phyloP scores from a whole-genome alignment of 2,888 invertebrate genomes.

The Xylocampa areola region DNA sequence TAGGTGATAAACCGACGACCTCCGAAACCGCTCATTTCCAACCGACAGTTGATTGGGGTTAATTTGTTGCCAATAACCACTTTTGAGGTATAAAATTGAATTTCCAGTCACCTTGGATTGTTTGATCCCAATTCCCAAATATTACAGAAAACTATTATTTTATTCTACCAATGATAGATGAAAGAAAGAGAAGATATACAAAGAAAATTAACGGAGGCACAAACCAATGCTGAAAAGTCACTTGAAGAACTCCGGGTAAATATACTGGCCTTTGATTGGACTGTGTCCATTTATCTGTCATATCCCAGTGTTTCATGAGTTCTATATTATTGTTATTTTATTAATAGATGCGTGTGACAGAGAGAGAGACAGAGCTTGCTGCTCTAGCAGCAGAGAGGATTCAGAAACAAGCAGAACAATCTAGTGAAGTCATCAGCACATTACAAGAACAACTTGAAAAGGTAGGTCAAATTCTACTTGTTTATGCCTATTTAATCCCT shows the following conservation, averaged over 20 bases:
- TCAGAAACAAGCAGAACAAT: conserved; percentile 79
- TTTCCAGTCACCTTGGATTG: too few relatives aligned
- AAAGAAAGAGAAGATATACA: conserved; percentile 78
- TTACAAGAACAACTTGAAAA: conserved; percentile 88
- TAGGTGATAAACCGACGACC: too few relatives aligned
- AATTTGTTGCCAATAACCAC: too few relatives aligned
- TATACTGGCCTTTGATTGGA: too few relatives aligned
- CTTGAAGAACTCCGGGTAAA: conserved; percentile 75
- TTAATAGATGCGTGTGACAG: conserved; percentile 71
- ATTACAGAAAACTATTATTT: not conserved
- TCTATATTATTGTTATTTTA: not conserved
- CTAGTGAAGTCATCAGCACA: conserved; percentile 80
- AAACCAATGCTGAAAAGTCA: conserved; percentile 73
- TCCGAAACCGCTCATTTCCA: too few relatives aligned
- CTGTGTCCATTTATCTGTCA: not conserved
- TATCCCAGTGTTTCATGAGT: not conserved
- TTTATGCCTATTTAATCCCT: not conserved
- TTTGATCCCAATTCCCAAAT: too few relatives aligned
- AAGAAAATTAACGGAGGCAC: conserved; percentile 73
- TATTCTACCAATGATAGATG: conserved; percentile 60
- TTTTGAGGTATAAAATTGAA: too few relatives aligned
- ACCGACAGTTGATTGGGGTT: too few relatives aligned
- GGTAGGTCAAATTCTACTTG: conserved; percentile 57
- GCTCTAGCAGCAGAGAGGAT: conserved; percentile 79
- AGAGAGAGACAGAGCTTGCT: conserved; percentile 79